phyloP scores from a whole-genome alignment of 2,797 vertebrate species.

The Gobio occitaniae region DNA sequence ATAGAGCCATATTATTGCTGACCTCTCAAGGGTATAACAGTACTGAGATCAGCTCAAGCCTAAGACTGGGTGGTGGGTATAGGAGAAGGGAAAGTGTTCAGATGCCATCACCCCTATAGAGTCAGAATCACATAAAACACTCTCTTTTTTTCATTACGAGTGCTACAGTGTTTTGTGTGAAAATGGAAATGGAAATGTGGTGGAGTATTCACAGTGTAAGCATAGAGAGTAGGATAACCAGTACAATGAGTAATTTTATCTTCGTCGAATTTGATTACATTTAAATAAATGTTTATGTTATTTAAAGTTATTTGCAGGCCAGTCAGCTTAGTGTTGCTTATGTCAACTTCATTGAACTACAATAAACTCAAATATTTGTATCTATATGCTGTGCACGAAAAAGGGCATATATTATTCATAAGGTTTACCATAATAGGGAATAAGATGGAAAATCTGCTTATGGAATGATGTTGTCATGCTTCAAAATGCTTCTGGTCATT shows the following conservation, averaged over 20 bases:
- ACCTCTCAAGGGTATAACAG: constrained; percentile 19
- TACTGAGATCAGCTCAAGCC: constrained; percentile 37
- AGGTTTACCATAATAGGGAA: background rate
- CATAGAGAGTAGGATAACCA: background rate
- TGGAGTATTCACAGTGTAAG: constrained; percentile 4
- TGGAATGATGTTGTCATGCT: background rate
- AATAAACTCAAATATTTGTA: background rate
- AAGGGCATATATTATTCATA: background rate
- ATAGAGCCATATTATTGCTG: constrained; percentile 48
- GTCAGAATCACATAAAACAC: constrained; percentile 6
- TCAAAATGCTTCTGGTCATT: background rate
- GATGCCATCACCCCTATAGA: constrained; percentile 25
- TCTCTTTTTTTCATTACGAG: constrained; percentile 1
- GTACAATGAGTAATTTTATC: background rate
- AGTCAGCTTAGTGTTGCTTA: background rate
- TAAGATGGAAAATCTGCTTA: background rate
- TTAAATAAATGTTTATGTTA: background rate
- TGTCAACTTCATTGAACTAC: background rate
- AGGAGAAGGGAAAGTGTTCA: constrained; percentile 16
- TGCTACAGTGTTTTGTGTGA: constrained; percentile 29
- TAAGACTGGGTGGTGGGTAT: constrained; percentile 17
- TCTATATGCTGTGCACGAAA: background rate
- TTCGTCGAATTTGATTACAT: background rate
- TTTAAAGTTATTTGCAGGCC: background rate
- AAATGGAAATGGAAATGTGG: constrained; percentile 1